phyloP scores from a whole-genome alignment of 2,797 vertebrate species.

The Borostomias antarcticus region DNA sequence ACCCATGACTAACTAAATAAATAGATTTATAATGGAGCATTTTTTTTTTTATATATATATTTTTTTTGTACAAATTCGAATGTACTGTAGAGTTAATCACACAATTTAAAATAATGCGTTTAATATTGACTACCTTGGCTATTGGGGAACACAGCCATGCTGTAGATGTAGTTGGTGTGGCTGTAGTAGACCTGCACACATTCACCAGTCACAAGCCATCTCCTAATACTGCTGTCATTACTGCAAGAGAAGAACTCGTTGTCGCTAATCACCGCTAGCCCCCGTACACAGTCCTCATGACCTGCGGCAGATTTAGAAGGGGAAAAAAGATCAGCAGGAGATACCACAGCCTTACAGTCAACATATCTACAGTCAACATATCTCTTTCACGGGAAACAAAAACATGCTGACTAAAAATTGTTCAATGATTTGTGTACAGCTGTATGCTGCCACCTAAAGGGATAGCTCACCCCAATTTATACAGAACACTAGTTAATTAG shows the following conservation, averaged over 20 bases:
- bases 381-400: too few species aligned
- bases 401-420: too few species aligned
- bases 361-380: too few species aligned
- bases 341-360: too few species aligned
- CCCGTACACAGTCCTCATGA: slow-evolving; percentile 96
- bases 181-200: slow-evolving; percentile 92
- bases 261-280: slow-evolving; percentile 88
- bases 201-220: slow-evolving; percentile 91
- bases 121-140: slow-evolving; percentile 81
- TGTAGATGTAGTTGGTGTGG: slow-evolving; percentile 98
- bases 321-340: neutral
- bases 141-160: slow-evolving; percentile 89
- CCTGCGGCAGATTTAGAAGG: slow-evolving; percentile 69
- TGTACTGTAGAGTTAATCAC: neutral
- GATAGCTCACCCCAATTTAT: too few species aligned
- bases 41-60: neutral
- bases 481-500: too few species aligned
- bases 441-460: too few species aligned
- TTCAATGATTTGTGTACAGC: too few species aligned
- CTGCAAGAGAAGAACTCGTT: slow-evolving; percentile 96
- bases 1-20: too few species aligned
- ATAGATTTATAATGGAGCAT: too few species aligned
- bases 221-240: slow-evolving; percentile 92
- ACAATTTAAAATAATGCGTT: neutral
- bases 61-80: neutral